Percentiles rank a stretch among this genome's conserved stretches.
phyloP scores from a whole-genome alignment of 2,113 vertebrate species.

The Galemys pyrenaicus region DNA sequence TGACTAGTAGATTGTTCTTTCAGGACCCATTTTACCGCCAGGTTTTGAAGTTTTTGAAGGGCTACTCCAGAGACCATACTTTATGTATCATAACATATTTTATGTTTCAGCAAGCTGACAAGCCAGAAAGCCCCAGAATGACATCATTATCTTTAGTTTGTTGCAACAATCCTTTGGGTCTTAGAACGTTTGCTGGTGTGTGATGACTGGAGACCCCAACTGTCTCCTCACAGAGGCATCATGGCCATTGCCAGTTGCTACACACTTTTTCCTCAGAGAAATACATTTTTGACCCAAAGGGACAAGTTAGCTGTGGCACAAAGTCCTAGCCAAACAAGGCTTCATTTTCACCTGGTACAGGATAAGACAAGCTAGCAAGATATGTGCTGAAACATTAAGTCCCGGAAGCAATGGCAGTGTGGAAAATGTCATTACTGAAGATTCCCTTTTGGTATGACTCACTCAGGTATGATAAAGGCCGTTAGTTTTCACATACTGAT shows the following conservation, averaged over 20 bases:
- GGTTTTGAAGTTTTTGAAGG: not conserved
- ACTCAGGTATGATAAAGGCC: not conserved
- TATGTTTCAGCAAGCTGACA: not conserved
- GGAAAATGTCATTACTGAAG: not conserved
- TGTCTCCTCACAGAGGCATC: not conserved
- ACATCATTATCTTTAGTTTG: not conserved
- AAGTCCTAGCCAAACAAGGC: not conserved
- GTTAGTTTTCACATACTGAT: not conserved
- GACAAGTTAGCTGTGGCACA: not conserved
- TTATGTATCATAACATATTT: not conserved
- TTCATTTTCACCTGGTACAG: not conserved
- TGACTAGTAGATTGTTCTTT: not conserved
- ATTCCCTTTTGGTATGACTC: not conserved
- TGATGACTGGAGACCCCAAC: not conserved
- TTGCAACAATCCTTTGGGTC: not conserved
- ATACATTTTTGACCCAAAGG: not conserved
- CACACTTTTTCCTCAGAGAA: not conserved
- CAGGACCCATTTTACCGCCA: not conserved
- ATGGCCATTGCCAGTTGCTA: not conserved
- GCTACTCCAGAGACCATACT: not conserved
- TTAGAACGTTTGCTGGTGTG: not conserved
- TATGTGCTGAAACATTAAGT: not conserved
- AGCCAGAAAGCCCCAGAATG: not conserved
- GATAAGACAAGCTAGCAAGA: not conserved
- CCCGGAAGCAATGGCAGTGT: not conserved